These are phyloP conservation scores for Potamarius usumacintae DNA, from an alignment of 2,113 vertebrate species.

Conservation along the genomic window DNA sequence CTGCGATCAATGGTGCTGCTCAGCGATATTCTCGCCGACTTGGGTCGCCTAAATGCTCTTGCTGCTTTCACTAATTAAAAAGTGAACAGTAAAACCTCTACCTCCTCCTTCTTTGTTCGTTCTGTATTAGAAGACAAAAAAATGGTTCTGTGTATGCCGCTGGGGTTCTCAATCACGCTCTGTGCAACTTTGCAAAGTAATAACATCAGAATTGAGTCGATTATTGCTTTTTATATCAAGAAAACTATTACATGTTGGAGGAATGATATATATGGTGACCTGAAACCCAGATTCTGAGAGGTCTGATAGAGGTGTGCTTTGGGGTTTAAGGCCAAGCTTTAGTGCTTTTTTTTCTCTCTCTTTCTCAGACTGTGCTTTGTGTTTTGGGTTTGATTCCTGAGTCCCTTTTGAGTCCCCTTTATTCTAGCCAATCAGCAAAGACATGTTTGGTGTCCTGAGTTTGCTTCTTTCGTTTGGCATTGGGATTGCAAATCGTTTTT, in stretches of 20 bases:
- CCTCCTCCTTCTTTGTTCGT: constrained; percentile 7
- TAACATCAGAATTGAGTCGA: not conserved
- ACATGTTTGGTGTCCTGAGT: not conserved
- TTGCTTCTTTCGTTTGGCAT: not conserved
- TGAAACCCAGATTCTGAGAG: not conserved
- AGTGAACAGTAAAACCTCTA: constrained; percentile 38
- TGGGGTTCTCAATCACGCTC: not conserved
- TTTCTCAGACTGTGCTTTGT: not conserved
- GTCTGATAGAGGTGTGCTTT: not conserved
- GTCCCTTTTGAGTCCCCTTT: not conserved
- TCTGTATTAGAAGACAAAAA: not conserved
- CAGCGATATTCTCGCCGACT: constrained; percentile 55
- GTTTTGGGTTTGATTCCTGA: not conserved
- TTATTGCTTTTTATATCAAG: not conserved
- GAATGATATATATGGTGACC: not conserved
- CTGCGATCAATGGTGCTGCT: constrained; percentile 54
- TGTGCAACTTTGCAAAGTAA: not conserved
- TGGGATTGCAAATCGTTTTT: not conserved
- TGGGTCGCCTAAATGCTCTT: constrained; percentile 54
- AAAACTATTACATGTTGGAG: not conserved
- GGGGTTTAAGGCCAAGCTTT: not conserved
- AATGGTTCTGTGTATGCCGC: constrained; percentile 22
- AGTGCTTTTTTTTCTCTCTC: not conserved
- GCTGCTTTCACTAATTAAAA: constrained; percentile 60
- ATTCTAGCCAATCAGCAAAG: not conserved